phyloP scores from a whole-genome alignment of 2,888 invertebrate species.

The Dysmachus trigonus region DNA sequence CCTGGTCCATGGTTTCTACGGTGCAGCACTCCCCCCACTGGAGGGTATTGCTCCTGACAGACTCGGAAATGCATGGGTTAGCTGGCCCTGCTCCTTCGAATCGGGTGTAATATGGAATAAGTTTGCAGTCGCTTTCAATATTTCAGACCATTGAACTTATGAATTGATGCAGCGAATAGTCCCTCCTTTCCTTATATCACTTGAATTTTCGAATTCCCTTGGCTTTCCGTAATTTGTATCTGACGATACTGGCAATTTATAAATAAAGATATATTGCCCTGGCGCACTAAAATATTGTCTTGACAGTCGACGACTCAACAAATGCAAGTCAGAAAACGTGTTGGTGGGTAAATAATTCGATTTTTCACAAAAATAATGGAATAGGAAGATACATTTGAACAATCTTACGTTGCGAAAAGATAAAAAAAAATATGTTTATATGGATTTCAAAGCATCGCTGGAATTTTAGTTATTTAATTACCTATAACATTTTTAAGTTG shows the following conservation, averaged over 20 bases:
- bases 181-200: background rate
- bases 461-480: too few species aligned
- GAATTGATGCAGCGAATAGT: background rate
- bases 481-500: too few species aligned
- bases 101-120: background rate
- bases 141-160: background rate
- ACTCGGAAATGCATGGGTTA: background rate
- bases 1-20: background rate
- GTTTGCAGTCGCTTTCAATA: background rate
- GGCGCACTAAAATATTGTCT: background rate
- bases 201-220: background rate
- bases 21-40: background rate
- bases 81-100: background rate
- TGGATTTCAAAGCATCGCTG: too few species aligned
- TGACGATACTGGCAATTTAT: background rate
- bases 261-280: background rate
- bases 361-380: background rate
- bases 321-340: background rate
- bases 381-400: background rate
- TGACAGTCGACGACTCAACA: background rate
- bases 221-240: background rate
- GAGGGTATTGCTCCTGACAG: background rate
- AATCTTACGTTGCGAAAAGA: too few species aligned
- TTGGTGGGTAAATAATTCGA: background rate
- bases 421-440: too few species aligned